Evolutionary conservation across 2,113 vertebrate species (phyloP).

Genomic region (Uria aalge): DNA sequence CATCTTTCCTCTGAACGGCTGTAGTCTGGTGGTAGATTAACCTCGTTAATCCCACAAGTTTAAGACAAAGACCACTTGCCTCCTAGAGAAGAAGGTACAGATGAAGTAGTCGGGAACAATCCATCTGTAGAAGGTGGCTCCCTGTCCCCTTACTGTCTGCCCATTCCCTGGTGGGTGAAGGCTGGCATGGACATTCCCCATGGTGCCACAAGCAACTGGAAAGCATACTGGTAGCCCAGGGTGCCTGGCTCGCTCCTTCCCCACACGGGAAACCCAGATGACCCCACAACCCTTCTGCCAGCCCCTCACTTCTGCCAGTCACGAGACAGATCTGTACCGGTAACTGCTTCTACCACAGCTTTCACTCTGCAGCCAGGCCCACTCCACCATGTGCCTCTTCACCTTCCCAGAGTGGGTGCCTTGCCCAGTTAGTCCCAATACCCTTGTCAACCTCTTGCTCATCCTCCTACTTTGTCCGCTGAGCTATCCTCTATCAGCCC

Average conservation of each 20-base stretch:
- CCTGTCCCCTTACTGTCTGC: background rate
- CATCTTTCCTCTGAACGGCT: background rate
- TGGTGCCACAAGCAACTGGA: background rate
- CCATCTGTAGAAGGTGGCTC: background rate
- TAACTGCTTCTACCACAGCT: background rate
- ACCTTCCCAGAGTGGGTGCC: background rate
- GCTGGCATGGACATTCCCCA: background rate
- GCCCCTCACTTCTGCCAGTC: background rate
- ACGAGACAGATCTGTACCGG: background rate
- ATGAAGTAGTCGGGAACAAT: background rate
- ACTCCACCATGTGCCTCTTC: background rate
- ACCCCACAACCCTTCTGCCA: background rate
- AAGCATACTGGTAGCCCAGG: background rate
- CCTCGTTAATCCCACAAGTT: background rate
- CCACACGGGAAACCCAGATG: background rate
- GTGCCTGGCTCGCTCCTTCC: background rate
- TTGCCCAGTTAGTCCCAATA: background rate
- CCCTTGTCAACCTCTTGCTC: background rate
- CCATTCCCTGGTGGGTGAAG: background rate
- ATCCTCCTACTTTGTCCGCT: background rate
- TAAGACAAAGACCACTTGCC: background rate
- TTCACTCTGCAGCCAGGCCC: background rate
- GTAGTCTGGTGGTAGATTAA: background rate
- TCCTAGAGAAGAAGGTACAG: background rate
- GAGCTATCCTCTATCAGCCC: background rate